Percentiles rank a stretch among this genome's conserved stretches.
phyloP scores from a whole-genome alignment of 1,140 invertebrate species.

The Drosophila sp. region DNA sequence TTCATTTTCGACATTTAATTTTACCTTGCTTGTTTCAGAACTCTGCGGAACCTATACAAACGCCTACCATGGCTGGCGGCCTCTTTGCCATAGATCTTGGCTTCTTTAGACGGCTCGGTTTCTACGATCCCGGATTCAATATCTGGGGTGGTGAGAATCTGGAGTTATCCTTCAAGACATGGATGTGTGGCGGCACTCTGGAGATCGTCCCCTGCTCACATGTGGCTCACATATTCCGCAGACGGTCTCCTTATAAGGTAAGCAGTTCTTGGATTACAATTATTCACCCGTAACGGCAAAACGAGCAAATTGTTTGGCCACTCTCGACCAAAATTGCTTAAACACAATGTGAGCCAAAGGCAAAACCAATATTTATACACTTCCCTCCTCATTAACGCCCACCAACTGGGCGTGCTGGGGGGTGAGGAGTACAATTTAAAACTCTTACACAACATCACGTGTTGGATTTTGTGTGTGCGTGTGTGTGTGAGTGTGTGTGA shows the following conservation, averaged over 20 bases:
- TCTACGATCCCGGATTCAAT: constrained; percentile 99
- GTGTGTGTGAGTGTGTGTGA: constrained; percentile 18
- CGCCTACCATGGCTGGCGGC: constrained; percentile 97
- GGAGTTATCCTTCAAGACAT: constrained; percentile 97
- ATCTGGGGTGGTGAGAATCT: constrained; percentile 99
- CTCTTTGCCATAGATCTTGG: constrained; percentile 88
- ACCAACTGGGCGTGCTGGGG: constrained; percentile 3
- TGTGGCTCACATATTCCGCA: constrained; percentile 99
- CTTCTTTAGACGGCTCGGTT: constrained; percentile 97
- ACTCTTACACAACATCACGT: constrained; percentile 38
- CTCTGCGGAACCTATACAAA: constrained; percentile 95
- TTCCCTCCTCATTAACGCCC: constrained; percentile 51
- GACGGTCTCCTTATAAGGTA: constrained; percentile 93
- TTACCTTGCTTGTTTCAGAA: constrained; percentile 83
- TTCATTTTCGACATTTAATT: too few species aligned
- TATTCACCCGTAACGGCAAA: constrained; percentile 19
- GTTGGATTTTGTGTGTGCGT: constrained; percentile 17
- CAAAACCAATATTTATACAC: constrained; percentile 41
- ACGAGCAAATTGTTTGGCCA: constrained; percentile 25
- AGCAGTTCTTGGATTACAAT: constrained; percentile 32
- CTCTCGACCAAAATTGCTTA: constrained; percentile 7
- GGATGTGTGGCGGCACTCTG: constrained; percentile 94
- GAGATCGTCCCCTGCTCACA: constrained; percentile 99
- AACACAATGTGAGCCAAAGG: constrained; percentile 20
- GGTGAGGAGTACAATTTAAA: constrained; percentile 38